Evolutionary conservation across 2,797 vertebrate species (phyloP), one percentile per base, ranked within the genome.

Genomic region (Danio albolineatus): DNA sequence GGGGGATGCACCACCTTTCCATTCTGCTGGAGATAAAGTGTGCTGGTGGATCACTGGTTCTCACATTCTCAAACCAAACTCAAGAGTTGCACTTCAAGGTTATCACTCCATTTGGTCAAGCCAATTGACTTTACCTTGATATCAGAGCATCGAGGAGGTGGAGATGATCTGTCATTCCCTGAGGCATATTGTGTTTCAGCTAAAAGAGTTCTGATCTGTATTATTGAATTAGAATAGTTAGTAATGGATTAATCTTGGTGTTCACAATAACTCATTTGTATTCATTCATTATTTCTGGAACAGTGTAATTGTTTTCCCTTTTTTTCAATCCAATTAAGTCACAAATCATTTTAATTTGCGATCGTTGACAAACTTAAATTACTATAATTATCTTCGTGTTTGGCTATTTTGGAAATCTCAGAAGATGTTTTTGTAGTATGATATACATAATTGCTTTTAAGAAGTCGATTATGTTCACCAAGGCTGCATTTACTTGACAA

Each of bases 1-100:
- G 66, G 17, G 38, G 10, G 28, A 69, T 62, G 51, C 74, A n/a
- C 14, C 49, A 61, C 56, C 51, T 59, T 78, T 43, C 62, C 28
- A 57, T 80, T 79, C 78, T 69, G 44, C 53, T 60, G 10, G 5
- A 71, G 51, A 78, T 76, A 39, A 82, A 72, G 64, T 46, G 10
- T 48, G 39, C 44, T 77, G 39, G 16, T 7, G 16, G 4, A 38
- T 17, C 46, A 48, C 16, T 54, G 38, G 17, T 69, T 57, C 53
- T 51, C n/a, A 41, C 17, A 53, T 48, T 62, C 64, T 60, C 41
- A 21, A 56, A 36, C 19, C 21, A 43, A 57, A 69, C 36, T 53
- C 28, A 53, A 41, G 64, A 56, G 51, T 72, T 28, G 61, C 5
- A 71, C 17, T 5, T 43, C 54, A 81, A 57, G 65, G 70, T 80